Conservation (phyloP, 2,888 invertebrate genomes). For the Apoda limacodes region DNA sequence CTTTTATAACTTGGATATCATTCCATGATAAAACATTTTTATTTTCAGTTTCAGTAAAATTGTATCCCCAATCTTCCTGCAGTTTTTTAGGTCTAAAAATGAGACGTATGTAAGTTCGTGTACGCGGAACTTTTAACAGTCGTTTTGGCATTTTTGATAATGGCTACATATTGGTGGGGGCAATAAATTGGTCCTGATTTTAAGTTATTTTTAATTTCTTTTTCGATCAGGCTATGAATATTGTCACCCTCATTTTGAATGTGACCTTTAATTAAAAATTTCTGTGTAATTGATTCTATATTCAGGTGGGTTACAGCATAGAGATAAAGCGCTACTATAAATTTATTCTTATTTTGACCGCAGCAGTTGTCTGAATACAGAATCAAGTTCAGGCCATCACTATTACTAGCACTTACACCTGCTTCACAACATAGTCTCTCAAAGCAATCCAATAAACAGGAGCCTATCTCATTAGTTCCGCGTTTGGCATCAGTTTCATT, state of each 20-base stretch:
- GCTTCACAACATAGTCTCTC: no score
- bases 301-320: conserved; percentile 15
- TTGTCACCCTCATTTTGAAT: conserved; percentile 17
- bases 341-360: conserved; percentile 21
- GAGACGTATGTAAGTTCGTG: conserved; percentile 8
- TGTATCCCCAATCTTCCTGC: conserved; percentile 21
- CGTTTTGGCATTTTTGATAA: no score
- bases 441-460: conserved; percentile 14
- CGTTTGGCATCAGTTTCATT: conserved; percentile 21
- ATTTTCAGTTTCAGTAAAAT: conserved; percentile 15
- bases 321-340: conserved; percentile 12
- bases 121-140: conserved; percentile 6
- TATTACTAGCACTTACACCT: no score
- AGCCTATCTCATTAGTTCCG: conserved; percentile 20
- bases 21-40: conserved; percentile 19
- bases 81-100: conserved; percentile 9
- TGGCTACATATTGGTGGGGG: conserved; percentile 14
- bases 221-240: conserved; percentile 18
- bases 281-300: conserved; percentile 16
- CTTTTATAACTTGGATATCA: conserved; percentile 17
- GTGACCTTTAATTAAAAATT: conserved; percentile 18
- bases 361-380: conserved; percentile 18
- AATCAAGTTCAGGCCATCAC: conserved; percentile 12
- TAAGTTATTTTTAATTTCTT: conserved; percentile 16
- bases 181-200: conserved; percentile 18